These are phyloP conservation scores for Halcyon chelicuti DNA, from an alignment of 2,797 vertebrate species.

Conservation along the genomic window DNA sequence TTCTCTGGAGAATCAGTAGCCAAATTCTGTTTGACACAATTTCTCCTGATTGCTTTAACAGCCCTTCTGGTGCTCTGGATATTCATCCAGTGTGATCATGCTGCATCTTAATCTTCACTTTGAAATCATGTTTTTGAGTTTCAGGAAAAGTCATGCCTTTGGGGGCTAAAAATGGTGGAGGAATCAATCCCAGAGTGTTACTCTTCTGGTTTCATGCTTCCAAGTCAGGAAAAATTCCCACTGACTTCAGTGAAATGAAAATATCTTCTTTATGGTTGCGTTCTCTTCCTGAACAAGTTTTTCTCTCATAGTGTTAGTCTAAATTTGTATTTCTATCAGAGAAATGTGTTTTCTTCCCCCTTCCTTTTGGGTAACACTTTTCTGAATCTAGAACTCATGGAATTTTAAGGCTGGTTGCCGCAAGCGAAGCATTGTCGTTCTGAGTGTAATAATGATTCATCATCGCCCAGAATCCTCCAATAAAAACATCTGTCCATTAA, in stretches of 20 bases:
- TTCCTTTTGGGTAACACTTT: neutral
- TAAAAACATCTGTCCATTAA: neutral
- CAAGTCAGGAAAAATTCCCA: neutral
- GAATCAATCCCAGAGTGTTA: neutral
- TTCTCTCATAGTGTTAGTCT: neutral
- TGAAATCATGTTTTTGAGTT: neutral
- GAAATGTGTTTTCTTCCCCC: neutral
- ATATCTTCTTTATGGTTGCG: neutral
- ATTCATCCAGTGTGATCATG: neutral
- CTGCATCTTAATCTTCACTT: neutral
- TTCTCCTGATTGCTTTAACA: neutral
- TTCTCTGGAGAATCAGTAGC: neutral
- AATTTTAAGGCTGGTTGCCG: neutral
- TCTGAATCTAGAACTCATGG: neutral
- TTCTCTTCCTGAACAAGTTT: neutral
- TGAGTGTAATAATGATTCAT: neutral
- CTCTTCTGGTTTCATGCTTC: neutral
- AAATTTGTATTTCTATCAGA: neutral
- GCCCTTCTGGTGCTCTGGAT: neutral
- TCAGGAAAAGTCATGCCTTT: neutral
- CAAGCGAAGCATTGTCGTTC: neutral
- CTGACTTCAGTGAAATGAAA: neutral
- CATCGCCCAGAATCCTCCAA: neutral
- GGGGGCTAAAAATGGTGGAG: neutral
- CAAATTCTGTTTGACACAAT: neutral